phyloP scores from a whole-genome alignment of 2,113 vertebrate genomes.

The Cyprinodon tularosa region DNA sequence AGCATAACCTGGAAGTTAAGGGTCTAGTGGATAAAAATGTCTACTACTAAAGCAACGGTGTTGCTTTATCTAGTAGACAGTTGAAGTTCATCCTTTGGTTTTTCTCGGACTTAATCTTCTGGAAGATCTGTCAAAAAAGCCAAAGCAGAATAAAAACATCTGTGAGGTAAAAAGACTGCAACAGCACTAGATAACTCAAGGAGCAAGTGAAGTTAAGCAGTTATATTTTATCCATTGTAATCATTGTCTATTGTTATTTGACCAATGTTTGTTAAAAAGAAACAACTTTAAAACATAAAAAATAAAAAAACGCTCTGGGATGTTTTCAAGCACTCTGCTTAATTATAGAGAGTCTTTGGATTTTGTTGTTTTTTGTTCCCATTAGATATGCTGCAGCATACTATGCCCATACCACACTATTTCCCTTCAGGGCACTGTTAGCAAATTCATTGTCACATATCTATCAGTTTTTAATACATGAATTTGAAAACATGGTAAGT shows the following conservation, averaged over 20 bases:
- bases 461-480: conserved; percentile 1
- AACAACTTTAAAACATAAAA: neutral
- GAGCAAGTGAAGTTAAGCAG: neutral
- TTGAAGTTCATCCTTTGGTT: no score
- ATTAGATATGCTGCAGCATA: neutral
- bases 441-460: conserved; percentile 4
- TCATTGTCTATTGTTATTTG: neutral
- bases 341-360: neutral
- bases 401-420: neutral
- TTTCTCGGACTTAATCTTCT: neutral
- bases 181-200: neutral
- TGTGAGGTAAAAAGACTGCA: neutral
- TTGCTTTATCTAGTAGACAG: no score
- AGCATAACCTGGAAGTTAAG: no score
- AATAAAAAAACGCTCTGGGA: neutral
- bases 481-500: conserved; percentile 2
- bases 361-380: neutral
- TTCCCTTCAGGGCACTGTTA: neutral
- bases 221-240: neutral
- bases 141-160: neutral
- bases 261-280: neutral
- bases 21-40: no score
- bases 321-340: neutral
- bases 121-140: neutral
- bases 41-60: no score